Base-by-base conservation (phyloP, 2,797 vertebrate species). In the Schizothorax lantsangensis region DNA sequence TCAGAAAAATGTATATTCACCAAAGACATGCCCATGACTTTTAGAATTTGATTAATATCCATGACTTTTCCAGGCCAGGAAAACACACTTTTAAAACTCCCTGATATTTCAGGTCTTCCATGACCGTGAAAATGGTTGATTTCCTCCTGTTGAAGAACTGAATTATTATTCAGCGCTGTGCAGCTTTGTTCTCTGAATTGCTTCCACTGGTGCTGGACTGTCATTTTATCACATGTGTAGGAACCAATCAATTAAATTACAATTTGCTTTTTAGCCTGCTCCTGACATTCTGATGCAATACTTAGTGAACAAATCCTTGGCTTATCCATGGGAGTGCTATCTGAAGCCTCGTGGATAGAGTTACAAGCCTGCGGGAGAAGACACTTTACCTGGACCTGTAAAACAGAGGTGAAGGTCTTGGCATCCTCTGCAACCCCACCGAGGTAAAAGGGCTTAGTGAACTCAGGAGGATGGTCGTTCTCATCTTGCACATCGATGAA, bases 351-450 rank as follows among this genome's bases (percentile, higher is more conserved):
- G 47, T 49, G 82, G 43, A 49, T 19, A 66, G 4, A 3, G 57
- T 84, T 43, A 47, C 14, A 84, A 68, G 23, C 71, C 10, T n/a
- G 77, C 33, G 6, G 33, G 10, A 8, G 68, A 52, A 66, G 69
- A 75, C 30, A 81, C n/a, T 43, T 83, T 94, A 96, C 98, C 97
- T 99, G 96, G 40, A 99, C 97, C 95, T 96, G 96, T 78, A 99
- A 93, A 81, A 99, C 96, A 2, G 98, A 97, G 7, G 97, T 95
- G 94, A 99, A 99, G 36, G 99, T 99, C 94, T 95, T 98, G 66
- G 98, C 96, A 85, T 99, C 97, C 93, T 99, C 98, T 36, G 98
- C 96, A 5, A 99, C 98, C 30, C 98, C 98, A 74, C 97, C 98
- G 33, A 99, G 96, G 92, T 99, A 99, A 52, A 96, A 91, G 19